Base-by-base conservation (phyloP, 2,888 invertebrate species). In the Scaptomyza caliginosa region DNA sequence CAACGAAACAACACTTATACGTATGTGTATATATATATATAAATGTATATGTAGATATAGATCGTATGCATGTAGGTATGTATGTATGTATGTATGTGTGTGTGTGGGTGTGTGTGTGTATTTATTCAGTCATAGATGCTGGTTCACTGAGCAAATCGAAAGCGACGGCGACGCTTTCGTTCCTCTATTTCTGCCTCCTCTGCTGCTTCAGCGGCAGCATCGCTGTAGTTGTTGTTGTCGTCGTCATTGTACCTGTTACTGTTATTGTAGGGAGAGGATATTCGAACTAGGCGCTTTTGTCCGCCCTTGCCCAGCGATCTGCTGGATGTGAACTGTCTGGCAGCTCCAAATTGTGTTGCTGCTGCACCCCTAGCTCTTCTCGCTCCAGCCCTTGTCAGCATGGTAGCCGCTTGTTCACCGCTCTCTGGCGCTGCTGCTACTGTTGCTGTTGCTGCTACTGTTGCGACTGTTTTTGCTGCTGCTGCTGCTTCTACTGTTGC, bases 131-230 rank as follows among this genome's bases (percentile, higher is more conserved):
- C 75, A 58, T 38, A 39, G 38, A 55, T 46, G 62, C 51, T 70
- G 36, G 42, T 42, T 32, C 49, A 67, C 4, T 80, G 74, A 50
- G 74, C 70, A 39, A 83, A 36, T 48, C 74, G 74, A 43, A 68
- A 79, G 65, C 77, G 83, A 54, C 74, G 77, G 59, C 48, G 49
- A 38, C 65, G 49, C 24, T 8, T 56, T 16, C 13, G 28, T 6
- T 24, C 6, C 24, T 24, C 28, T 4, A 4, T 34, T 3, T n/a
- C 19, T 8, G 32, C 0, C 1, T 16, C 13, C 19, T 34, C 24
- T 11, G 48, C 42, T 60, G 46, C 34, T 6, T n/a, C n/a, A n/a
- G 36, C 43, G 34, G 23, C 11, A 24, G 7, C 32, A 39, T 54
- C 38, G 16, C 34, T 36, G 46, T 40, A 32, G 24, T 58, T 49